Conservation (phyloP, 2,113 vertebrate species). For the Xerus inauris region DNA sequence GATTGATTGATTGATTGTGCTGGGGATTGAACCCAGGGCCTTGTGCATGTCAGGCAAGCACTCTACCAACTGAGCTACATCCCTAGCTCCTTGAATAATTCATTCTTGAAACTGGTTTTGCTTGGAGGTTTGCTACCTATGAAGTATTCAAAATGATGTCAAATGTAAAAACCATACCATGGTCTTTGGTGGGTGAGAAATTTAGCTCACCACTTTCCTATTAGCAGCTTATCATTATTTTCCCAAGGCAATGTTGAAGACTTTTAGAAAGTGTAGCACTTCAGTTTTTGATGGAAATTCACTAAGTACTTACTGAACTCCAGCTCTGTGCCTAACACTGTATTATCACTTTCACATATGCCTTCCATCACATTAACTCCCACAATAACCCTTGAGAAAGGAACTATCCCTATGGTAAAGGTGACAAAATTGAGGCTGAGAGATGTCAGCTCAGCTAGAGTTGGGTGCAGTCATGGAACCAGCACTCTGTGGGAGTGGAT, state of each 20-base stretch:
- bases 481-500: neutral
- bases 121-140: neutral
- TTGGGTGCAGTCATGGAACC: neutral
- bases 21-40: too few relatives aligned
- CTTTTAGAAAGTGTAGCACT: neutral
- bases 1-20: too few relatives aligned
- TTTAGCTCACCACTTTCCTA: neutral
- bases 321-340: neutral
- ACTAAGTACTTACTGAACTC: neutral
- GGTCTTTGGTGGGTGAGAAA: neutral
- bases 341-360: neutral
- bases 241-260: neutral
- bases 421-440: neutral
- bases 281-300: conserved; percentile 17
- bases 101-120: neutral
- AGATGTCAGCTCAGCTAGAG: neutral
- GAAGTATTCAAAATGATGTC: neutral
- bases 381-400: neutral
- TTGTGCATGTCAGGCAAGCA: too few relatives aligned
- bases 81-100: too few relatives aligned
- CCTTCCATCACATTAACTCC: neutral
- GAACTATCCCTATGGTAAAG: neutral
- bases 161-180: neutral
- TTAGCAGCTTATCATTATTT: neutral
- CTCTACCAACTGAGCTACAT: too few relatives aligned